These are phyloP conservation scores for Glandiceps talaboti DNA, from an alignment of 53 echinoderm and acorn worm species.

Conservation along the genomic window DNA sequence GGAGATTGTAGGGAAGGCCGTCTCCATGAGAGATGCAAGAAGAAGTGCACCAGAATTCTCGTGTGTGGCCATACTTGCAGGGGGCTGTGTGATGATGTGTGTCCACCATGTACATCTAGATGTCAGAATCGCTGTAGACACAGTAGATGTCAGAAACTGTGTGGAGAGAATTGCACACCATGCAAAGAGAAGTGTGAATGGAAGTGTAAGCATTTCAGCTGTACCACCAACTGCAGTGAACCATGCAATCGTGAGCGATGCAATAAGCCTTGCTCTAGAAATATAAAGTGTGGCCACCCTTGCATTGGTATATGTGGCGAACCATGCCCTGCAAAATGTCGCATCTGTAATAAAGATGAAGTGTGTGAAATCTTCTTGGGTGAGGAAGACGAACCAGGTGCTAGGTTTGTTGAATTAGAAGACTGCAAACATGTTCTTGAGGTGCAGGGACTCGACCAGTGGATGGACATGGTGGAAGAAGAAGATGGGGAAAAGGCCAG, in stretches of 20 bases:
- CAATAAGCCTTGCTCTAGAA: slow-evolving; percentile 19
- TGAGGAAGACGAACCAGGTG: slow-evolving; percentile 37
- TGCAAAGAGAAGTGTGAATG: neutral
- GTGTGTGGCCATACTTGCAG: neutral
- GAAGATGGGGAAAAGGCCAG: neutral
- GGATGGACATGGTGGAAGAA: slow-evolving; percentile 6
- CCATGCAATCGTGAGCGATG: slow-evolving; percentile 12
- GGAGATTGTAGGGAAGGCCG: neutral
- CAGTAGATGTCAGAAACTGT: neutral
- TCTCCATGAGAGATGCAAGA: neutral
- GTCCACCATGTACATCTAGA: slow-evolving; percentile 17
- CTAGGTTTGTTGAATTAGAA: slow-evolving; percentile 47
- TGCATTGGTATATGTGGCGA: slow-evolving; percentile 91
- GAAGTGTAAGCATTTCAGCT: neutral
- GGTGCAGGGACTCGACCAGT: slow-evolving; percentile 38
- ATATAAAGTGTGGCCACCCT: slow-evolving; percentile 23
- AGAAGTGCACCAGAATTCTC: neutral
- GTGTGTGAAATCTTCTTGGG: slow-evolving; percentile 45
- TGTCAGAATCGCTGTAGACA: slow-evolving; percentile 24
- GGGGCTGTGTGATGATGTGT: neutral
- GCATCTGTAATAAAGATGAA: slow-evolving; percentile 36
- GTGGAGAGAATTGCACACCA: neutral
- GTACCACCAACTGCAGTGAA: neutral
- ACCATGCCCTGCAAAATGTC: slow-evolving; percentile 52
- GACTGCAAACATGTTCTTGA: slow-evolving; percentile 69